A percentile compares a stretch with the other conserved stretches of the same genome.
Evolutionary conservation across 2,113 vertebrate species (phyloP).

Genomic region (Sula dactylatra): DNA sequence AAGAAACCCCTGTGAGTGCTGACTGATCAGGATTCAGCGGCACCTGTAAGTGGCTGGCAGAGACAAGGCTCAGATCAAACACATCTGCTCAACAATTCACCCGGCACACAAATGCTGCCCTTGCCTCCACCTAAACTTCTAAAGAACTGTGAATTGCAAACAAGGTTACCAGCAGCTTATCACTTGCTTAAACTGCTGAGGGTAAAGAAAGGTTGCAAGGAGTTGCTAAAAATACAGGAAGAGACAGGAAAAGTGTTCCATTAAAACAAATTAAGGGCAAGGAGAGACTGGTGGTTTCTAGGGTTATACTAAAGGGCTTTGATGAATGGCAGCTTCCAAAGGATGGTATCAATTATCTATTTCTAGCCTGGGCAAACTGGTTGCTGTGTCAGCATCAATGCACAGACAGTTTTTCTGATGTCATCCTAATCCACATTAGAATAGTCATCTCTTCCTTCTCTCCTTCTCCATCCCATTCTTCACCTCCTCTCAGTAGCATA

Average conservation of each 20-base stretch:
- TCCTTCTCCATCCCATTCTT: neutral
- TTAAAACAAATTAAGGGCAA: conserved; percentile 11
- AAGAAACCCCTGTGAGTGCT: neutral
- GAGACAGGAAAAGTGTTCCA: neutral
- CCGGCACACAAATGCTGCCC: neutral
- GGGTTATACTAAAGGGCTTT: neutral
- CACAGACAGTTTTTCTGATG: neutral
- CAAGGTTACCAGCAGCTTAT: neutral
- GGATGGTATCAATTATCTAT: conserved; percentile 10
- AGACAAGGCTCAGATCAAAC: neutral
- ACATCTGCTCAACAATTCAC: neutral
- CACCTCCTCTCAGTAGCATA: neutral
- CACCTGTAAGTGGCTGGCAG: neutral
- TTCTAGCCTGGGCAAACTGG: neutral
- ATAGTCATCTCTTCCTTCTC: neutral
- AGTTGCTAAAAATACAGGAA: neutral
- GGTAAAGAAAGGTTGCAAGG: neutral
- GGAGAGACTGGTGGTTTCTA: neutral
- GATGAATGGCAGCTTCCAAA: neutral
- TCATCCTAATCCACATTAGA: neutral
- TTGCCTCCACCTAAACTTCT: neutral
- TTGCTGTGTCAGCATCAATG: conserved; percentile 24
- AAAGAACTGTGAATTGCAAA: conserved; percentile 19
- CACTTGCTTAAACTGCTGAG: neutral
- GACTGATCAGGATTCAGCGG: neutral